These are phyloP conservation scores for Galemys pyrenaicus DNA, from an alignment of 2,113 vertebrate species.

Conservation along the genomic window DNA sequence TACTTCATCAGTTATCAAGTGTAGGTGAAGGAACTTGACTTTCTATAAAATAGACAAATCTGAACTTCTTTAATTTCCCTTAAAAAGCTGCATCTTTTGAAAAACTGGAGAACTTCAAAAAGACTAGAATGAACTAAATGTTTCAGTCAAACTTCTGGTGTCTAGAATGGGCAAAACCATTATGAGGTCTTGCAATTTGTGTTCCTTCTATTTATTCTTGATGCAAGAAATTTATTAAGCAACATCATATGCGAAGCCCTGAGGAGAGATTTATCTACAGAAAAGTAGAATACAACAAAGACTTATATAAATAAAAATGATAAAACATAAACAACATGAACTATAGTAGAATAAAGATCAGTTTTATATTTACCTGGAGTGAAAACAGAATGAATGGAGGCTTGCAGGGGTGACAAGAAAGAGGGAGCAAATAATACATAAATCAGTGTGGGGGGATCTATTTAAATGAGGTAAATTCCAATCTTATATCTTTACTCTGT, in stretches of 20 bases:
- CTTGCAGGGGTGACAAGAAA: not conserved
- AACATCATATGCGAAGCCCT: not conserved
- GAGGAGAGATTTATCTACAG: not conserved
- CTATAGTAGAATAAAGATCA: not conserved
- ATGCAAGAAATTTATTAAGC: not conserved
- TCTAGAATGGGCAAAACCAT: not conserved
- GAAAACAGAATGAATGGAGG: not conserved
- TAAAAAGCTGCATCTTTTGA: constrained; percentile 20
- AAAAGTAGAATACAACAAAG: not conserved
- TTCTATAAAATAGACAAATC: not conserved
- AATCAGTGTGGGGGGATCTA: not conserved
- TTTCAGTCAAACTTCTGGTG: not conserved
- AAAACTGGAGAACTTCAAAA: constrained; percentile 11
- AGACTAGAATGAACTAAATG: not conserved
- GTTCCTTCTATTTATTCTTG: not conserved
- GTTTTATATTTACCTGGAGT: not conserved
- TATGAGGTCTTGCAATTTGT: not conserved
- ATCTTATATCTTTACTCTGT: not conserved
- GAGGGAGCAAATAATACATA: not conserved
- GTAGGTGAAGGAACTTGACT: not conserved
- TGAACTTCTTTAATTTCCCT: constrained; percentile 47
- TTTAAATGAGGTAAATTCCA: not conserved
- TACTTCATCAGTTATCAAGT: not conserved
- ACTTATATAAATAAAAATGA: not conserved
- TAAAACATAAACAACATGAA: not conserved